Evolutionary conservation across 2,113 vertebrate species (phyloP), one percentile per base, ranked within the genome.

Genomic region (human): DNA sequence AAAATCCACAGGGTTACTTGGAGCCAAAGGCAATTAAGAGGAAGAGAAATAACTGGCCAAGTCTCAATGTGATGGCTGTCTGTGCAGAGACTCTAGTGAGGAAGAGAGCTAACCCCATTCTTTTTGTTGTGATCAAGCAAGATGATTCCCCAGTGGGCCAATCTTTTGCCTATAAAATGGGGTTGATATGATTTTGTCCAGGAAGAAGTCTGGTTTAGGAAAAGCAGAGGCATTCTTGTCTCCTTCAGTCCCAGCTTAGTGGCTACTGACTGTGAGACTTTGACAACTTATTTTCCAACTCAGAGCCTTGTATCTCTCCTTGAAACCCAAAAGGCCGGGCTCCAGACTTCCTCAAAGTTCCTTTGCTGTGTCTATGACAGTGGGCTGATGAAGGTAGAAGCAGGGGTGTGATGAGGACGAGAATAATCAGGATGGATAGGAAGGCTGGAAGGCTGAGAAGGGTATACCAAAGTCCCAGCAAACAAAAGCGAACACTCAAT

Each of bases 21-120:
- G 73, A 95, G 48, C 38, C 84, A 94, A 64, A 55, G 27, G 70
- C 72, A 43, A 82, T 94, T 92, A 61, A 66, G 81, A 86, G 80
- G 40, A 82, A 90, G 50, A 93, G 35, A 78, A 73, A 10, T n/a
- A 61, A 9, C 72, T 45, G 17, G 35, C 35, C 2, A 32, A 40
- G 3, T 72, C 43, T 89, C 12, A 5, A 3, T 64, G 75, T 57
- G 16, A 73, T 73, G 72, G 45, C 38, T 40, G 6, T 55, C 45
- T 43, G 8, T 13, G 59, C 35, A 55, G 68, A 94, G 70, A 55
- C 6, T 3, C 35, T 1, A 14, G 27, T 20, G 30, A 92, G 57
- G 55, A 64, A 48, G 30, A 84, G 23, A 40, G 14, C 5, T 32
- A 50, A 93, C 43, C 43, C 73, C 14, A 0, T 72, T 92, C 43